phyloP scores from a whole-genome alignment of 92 coral and sea anemone genomes.

The Isaurus tuberculatus region DNA sequence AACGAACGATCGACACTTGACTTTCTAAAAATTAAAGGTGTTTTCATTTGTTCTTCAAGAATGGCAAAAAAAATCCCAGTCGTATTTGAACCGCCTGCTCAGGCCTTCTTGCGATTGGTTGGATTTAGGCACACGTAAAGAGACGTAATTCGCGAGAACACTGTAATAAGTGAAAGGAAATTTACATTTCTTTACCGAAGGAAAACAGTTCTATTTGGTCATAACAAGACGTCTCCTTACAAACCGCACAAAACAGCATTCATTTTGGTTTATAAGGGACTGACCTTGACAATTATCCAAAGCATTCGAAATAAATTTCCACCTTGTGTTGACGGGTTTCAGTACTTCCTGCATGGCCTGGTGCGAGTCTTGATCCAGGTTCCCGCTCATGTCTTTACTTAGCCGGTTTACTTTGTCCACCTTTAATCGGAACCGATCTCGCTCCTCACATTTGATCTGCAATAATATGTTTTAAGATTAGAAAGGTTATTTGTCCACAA shows the following conservation, averaged over 20 bases:
- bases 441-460: constrained; percentile 82
- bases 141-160: too few relatives aligned
- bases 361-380: constrained; percentile 68
- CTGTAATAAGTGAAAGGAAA: background rate
- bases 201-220: constrained; percentile 31
- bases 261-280: constrained; percentile 69
- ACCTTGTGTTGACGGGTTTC: constrained; percentile 73
- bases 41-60: too few relatives aligned
- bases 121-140: too few relatives aligned
- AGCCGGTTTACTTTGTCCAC: constrained; percentile 69
- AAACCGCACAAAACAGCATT: constrained; percentile 77
- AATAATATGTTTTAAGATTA: background rate
- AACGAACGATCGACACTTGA: too few relatives aligned
- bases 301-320: constrained; percentile 69
- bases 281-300: constrained; percentile 65
- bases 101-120: too few relatives aligned
- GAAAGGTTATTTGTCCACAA: too few relatives aligned
- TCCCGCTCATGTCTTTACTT: constrained; percentile 64
- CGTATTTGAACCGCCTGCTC: too few relatives aligned
- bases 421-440: constrained; percentile 63
- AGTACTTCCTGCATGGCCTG: constrained; percentile 71
- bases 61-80: too few relatives aligned
- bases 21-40: too few relatives aligned
- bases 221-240: constrained; percentile 61
- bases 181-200: background rate